Base-by-base conservation (phyloP, 2,113 vertebrate genomes). In the Pica pica region DNA sequence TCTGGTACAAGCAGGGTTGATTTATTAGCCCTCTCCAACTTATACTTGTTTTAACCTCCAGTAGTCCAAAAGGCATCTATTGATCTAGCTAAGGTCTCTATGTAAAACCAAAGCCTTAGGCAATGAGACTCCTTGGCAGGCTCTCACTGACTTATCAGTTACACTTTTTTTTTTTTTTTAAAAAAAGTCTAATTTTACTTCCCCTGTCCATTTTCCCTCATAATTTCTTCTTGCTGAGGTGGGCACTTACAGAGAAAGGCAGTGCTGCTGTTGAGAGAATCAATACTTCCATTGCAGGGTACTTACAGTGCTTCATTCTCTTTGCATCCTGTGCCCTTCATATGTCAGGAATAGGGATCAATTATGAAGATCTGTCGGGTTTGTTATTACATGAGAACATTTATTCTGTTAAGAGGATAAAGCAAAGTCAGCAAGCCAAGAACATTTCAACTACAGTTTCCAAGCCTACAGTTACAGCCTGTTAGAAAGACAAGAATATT, bases 151-250 rank as follows among this genome's bases (percentile, higher is more conserved):
- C 31, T 80, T 85, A 91, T 47, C 52, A 77, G 42, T 64, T 80
- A 74, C 50, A 23, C 9, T 4, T 67, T 76, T 71, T 73, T 67
- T n/a, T 83, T 35, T 52, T 41, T 39, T 26, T 52, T 11, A 70
- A 77, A n/a, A n/a, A n/a, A n/a, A 50, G 46, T 76, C 56, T 90
- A 85, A 90, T 91, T 95, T 95, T 74, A 83, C 76, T 93, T 97
- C 59, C 64, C 16, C 39, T 55, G 71, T 77, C 61, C 92, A 64
- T 79, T 95, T 95, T 50, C 8, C 39, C 16, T 44, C 30, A 59
- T 95, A 83, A 90, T 95, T 96, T 94, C 83, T 90, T 94, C 71
- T 73, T 95, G 95, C 95, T 96, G 94, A 95, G 73, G 80, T 91
- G 87, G 50, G 53, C 87, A 96, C 76, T 96, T 94, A 86, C 4